phyloP scores from a whole-genome alignment of 2,888 invertebrate species.

The Drosophila yooni region DNA sequence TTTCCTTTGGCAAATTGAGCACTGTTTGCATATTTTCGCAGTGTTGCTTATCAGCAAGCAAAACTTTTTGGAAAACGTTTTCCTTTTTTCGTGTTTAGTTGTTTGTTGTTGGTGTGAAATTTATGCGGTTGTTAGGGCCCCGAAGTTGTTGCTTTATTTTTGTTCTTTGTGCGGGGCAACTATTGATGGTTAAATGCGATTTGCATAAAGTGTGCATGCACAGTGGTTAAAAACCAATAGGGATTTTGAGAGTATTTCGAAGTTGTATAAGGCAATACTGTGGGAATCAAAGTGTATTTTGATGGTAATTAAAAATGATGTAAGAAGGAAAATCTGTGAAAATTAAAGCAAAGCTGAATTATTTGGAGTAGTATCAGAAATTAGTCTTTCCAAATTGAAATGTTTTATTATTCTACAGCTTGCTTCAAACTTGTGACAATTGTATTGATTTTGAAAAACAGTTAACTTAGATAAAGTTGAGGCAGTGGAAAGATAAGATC shows the following conservation, averaged over 20 bases:
- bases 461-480: not conserved
- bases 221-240: slow-evolving; percentile 31
- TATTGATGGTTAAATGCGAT: slow-evolving; percentile 41
- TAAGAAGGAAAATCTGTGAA: no score
- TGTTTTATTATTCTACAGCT: not conserved
- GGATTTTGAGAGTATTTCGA: not conserved
- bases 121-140: slow-evolving; percentile 78
- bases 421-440: no score
- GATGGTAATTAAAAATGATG: no score
- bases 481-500: not conserved
- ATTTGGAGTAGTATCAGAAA: not conserved
- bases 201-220: slow-evolving; percentile 41
- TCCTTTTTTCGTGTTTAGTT: slow-evolving; percentile 10
- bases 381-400: not conserved
- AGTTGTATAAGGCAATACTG: not conserved
- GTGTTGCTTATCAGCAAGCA: slow-evolving; percentile 44
- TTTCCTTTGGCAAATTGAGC: slow-evolving; percentile 21
- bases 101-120: slow-evolving; percentile 66
- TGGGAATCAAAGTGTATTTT: not conserved
- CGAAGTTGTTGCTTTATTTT: slow-evolving; percentile 34
- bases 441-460: not conserved
- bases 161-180: slow-evolving; percentile 32
- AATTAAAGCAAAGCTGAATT: not conserved
- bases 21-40: slow-evolving; percentile 27
- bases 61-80: slow-evolving; percentile 31